Evolutionary conservation across 2,888 invertebrate species (phyloP).

Genomic region (Pheosia gnoma): DNA sequence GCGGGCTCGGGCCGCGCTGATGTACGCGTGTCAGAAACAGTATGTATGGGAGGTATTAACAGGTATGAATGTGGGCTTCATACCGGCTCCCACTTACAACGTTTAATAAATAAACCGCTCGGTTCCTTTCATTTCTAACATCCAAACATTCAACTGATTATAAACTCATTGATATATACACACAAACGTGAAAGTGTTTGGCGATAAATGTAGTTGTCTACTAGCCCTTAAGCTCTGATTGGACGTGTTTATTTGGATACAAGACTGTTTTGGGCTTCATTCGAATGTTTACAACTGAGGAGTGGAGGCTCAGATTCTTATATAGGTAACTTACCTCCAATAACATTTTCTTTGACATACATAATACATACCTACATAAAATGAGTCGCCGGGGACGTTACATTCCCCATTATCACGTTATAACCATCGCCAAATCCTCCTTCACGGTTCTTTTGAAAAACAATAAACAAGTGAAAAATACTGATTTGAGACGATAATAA

Average conservation of each 20-base stretch:
- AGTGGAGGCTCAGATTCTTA: conserved; percentile 13
- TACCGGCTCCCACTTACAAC: conserved; percentile 49
- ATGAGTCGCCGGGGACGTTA: conserved; percentile 37
- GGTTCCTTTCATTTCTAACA: conserved; percentile 52
- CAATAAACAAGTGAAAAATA: conserved; percentile 76
- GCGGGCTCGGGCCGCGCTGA: conserved; percentile 63
- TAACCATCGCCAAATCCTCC: conserved; percentile 63
- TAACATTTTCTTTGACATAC: conserved; percentile 20
- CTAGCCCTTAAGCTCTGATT: conserved; percentile 18
- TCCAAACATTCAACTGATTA: conserved; percentile 45
- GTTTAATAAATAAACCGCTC: conserved; percentile 53
- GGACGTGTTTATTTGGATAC: conserved; percentile 15
- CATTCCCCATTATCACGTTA: conserved; percentile 61
- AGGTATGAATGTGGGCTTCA: conserved; percentile 54
- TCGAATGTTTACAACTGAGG: conserved; percentile 10
- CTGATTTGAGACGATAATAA: conserved; percentile 71
- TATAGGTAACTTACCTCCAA: conserved; percentile 11
- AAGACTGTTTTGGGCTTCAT: neutral
- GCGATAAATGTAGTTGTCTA: conserved; percentile 33
- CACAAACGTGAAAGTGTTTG: conserved; percentile 40
- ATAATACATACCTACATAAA: conserved; percentile 20
- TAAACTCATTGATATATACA: conserved; percentile 34
- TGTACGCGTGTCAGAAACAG: conserved; percentile 70
- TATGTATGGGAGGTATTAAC: conserved; percentile 45
- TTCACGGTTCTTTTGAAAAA: conserved; percentile 67